These are phyloP conservation scores for Pelodytes ibericus DNA, from an alignment of 2,797 vertebrate genomes.

Conservation along the genomic window DNA sequence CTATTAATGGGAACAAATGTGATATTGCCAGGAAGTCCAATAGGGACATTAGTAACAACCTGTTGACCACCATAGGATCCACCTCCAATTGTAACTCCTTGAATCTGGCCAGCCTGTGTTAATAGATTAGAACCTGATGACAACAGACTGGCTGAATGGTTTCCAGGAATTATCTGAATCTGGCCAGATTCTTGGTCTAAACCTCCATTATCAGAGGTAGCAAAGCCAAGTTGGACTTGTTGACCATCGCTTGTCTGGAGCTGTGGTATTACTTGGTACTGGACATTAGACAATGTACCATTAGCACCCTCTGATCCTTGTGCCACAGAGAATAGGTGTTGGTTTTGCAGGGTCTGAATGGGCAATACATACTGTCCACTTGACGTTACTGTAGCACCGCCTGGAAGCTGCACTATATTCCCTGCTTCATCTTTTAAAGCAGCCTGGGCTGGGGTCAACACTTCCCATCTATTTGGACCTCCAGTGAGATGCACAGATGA, in stretches of 20 bases:
- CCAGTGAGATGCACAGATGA: conserved; percentile 87
- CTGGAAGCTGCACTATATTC: conserved; percentile 93
- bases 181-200: conserved; percentile 95
- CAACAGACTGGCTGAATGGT: conserved; percentile 84
- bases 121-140: conserved; percentile 90
- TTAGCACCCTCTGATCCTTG: conserved; percentile 89
- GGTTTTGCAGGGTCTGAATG: conserved; percentile 95
- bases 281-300: conserved; percentile 95
- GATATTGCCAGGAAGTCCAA: conserved; percentile 95
- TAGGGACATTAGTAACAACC: conserved; percentile 76
- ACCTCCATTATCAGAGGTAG: conserved; percentile 85
- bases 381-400: conserved; percentile 89
- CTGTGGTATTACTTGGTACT: conserved; percentile 99
- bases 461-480: conserved; percentile 93
- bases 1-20: conserved; percentile 99
- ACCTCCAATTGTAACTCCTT: conserved; percentile 92
- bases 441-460: conserved; percentile 84
- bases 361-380: conserved; percentile 98
- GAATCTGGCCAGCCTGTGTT: conserved; percentile 93
- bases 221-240: conserved; percentile 91
- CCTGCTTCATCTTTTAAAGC: conserved; percentile 91
- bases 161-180: conserved; percentile 94
- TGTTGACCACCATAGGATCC: conserved; percentile 95
- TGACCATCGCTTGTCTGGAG: conserved; percentile 94
- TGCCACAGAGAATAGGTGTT: conserved; percentile 94